Base-by-base conservation (phyloP, 2,888 invertebrate species). In the Heliconius erato region DNA sequence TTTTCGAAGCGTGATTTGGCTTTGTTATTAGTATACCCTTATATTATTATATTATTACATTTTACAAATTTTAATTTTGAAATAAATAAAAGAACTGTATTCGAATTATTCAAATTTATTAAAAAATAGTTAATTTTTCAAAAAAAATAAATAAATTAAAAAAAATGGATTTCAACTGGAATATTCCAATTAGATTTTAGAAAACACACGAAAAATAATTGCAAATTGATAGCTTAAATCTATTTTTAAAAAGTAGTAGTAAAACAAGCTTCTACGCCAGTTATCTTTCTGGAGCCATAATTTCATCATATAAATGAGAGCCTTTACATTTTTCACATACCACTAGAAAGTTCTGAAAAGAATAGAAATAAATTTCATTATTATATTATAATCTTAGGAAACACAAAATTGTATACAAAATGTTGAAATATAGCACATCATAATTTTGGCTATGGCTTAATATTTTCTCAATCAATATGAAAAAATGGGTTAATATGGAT, bases 241-340 rank as follows among this genome's bases (percentile, higher is more conserved):
- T 35, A 71, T 71, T 40, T n/a, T 35, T 71, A 44, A 44, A 44
- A 26, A 44, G 12, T n/a, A 4, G 19, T 28, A 5, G 35, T 26
- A 69, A 54, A 35, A 32, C 5, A 23, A n/a, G 26, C 11, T 59
- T 28, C 6, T 59, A 16, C 26, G 26, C 23, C 16, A 28, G 65
- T 85, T 83, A 91, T 81, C 92, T 87, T 80, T 92, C 91, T 14
- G 91, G 91, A 2, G 92, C 91, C 23, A 87, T 85, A 80, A 92
- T 86, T 86, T 91, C 90, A 74, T 91, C 90, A 84, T 92, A 90
- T 65, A 87, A 74, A 83, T 91, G 90, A 6, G 88, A 82, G 0
- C 85, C 87, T 12, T 87, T 87, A 78, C 91, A 91, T 2, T 86
- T 81, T 65, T 88, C 84, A 84, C 91, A 91, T 19, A 86, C 79